phyloP scores from a whole-genome alignment of 2,113 vertebrate genomes.

The Taxidea taxus region DNA sequence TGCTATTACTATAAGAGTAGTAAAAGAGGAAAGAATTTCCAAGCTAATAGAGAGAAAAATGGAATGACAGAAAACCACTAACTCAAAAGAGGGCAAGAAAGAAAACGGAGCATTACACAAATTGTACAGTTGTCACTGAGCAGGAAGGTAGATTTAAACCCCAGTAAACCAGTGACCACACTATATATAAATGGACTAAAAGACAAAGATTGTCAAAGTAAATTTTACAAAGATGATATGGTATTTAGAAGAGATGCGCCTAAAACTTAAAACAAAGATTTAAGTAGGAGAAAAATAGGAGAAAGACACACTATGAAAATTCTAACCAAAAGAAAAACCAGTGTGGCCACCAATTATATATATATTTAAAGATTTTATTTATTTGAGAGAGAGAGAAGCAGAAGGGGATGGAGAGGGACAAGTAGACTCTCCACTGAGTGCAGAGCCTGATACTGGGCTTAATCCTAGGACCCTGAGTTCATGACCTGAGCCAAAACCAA shows the following conservation, averaged over 20 bases:
- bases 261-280: background rate
- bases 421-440: background rate
- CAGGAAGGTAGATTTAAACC: background rate
- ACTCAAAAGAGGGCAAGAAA: background rate
- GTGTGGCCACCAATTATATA: background rate
- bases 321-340: background rate
- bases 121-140: accelerated
- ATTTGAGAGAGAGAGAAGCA: background rate
- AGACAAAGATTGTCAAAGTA: background rate
- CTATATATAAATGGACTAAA: background rate
- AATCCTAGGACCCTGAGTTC: background rate
- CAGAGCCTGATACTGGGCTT: background rate
- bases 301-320: background rate
- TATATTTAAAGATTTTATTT: background rate
- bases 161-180: too few relatives aligned
- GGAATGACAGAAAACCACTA: background rate
- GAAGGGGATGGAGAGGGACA: background rate
- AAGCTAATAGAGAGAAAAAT: background rate
- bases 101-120: background rate
- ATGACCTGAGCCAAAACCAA: background rate
- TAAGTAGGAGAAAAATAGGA: background rate
- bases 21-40: background rate
- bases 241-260: background rate
- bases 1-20: background rate
- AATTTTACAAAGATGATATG: background rate